Evolutionary conservation across 2,113 vertebrate genomes (phyloP).

Genomic region (Calypte anna): DNA sequence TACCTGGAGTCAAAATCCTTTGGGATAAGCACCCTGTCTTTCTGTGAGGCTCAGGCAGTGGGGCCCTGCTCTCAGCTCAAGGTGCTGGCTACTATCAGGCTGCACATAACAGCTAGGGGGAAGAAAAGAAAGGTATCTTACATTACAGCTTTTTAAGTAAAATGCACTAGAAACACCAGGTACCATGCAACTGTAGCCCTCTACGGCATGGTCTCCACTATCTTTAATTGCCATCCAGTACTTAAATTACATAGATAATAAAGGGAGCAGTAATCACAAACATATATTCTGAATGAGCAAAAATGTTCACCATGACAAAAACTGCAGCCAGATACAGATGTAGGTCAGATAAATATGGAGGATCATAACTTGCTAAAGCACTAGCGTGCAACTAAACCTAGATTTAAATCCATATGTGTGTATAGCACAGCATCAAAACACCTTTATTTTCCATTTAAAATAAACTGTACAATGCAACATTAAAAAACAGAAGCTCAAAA

Average conservation of each 20-base stretch:
- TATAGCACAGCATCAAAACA: background rate
- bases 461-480: background rate
- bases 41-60: rapidly evolving
- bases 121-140: background rate
- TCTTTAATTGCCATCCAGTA: conserved; percentile 4
- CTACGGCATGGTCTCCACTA: background rate
- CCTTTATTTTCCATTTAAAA: background rate
- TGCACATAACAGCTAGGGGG: background rate
- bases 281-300: background rate
- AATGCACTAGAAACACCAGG: background rate
- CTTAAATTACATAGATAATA: conserved; percentile 1
- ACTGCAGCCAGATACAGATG: background rate
- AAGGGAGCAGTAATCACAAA: background rate
- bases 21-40: background rate
- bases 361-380: background rate
- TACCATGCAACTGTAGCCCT: background rate
- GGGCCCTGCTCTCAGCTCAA: background rate
- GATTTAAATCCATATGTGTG: background rate
- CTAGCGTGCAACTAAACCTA: background rate
- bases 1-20: background rate
- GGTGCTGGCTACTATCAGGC: background rate
- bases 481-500: background rate
- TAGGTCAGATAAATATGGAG: background rate
- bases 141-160: background rate
- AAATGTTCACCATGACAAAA: conserved; percentile 18